phyloP scores from a whole-genome alignment of 2,797 vertebrate species.

The Mormyrus proboscirostris region DNA sequence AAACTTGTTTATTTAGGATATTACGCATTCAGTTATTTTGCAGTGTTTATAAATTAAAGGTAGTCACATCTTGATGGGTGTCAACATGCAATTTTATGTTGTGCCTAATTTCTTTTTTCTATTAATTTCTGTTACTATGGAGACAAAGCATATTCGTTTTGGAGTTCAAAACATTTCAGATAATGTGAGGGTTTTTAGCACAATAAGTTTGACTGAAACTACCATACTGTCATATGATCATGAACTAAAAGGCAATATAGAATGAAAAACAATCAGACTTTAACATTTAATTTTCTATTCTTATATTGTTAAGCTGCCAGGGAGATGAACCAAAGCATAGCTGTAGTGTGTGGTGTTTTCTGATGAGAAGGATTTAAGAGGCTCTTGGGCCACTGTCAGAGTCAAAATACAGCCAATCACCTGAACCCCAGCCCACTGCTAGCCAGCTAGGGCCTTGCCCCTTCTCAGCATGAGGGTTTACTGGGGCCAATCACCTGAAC shows the following conservation, averaged over 20 bases:
- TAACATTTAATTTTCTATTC: neutral
- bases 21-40: neutral
- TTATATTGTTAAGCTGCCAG: neutral
- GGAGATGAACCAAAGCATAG: neutral
- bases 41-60: neutral
- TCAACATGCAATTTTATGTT: conserved; percentile 3
- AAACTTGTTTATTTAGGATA: neutral
- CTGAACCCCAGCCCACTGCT: neutral
- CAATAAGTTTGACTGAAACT: neutral
- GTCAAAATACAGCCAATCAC: neutral
- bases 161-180: neutral
- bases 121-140: conserved; percentile 17
- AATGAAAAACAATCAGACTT: neutral
- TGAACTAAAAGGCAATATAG: neutral
- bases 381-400: neutral
- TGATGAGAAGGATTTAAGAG: neutral
- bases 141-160: conserved; percentile 14
- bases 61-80: neutral
- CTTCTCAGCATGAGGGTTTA: neutral
- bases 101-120: conserved; percentile 1
- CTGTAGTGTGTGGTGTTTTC: neutral
- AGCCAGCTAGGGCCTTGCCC: neutral
- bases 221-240: neutral
- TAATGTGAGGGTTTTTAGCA: conserved; percentile 35
- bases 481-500: neutral